A percentile compares a stretch with the other conserved stretches of the same genome.
These are phyloP conservation scores for Ardeotis arabs DNA, from an alignment of 2,113 vertebrate genomes.

Conservation along the genomic window DNA sequence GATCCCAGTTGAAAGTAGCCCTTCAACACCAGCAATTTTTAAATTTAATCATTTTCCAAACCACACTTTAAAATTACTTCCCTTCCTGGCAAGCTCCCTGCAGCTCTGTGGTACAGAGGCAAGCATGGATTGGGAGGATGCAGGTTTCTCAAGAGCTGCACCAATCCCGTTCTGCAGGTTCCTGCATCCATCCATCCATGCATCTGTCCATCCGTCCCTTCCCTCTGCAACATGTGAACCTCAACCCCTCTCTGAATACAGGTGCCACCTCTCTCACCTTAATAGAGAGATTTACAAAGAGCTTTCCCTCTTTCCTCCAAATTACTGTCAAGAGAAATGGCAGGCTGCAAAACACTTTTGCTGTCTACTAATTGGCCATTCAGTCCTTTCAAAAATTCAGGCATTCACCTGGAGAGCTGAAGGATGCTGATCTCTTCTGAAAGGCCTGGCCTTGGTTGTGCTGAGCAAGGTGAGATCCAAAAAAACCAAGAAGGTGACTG, in stretches of 20 bases:
- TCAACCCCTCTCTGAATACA: not conserved
- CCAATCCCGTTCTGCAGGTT: too few species aligned
- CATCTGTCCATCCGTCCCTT: not conserved
- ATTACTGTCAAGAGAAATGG: not conserved
- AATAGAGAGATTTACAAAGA: not conserved
- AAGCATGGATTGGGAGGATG: too few species aligned
- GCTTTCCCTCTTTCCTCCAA: not conserved
- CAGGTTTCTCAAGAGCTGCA: too few species aligned
- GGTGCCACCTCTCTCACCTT: not conserved
- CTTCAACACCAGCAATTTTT: too few species aligned
- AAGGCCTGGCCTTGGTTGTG: not conserved
- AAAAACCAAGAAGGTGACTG: not conserved
- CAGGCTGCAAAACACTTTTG: not conserved
- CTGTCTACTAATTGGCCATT: not conserved
- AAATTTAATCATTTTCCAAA: too few species aligned
- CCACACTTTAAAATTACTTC: too few species aligned
- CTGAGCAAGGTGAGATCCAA: not conserved
- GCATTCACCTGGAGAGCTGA: not conserved
- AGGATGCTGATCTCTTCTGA: not conserved
- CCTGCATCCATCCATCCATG: too few species aligned
- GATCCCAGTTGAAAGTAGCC: too few species aligned
- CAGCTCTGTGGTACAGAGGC: too few species aligned
- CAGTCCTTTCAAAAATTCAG: not conserved
- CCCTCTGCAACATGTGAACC: not conserved
- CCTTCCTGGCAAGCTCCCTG: too few species aligned